A percentile compares a stretch with the other conserved stretches of the same genome.
phyloP scores from a whole-genome alignment of 2,888 invertebrate genomes.

The Dascillus cervinus region DNA sequence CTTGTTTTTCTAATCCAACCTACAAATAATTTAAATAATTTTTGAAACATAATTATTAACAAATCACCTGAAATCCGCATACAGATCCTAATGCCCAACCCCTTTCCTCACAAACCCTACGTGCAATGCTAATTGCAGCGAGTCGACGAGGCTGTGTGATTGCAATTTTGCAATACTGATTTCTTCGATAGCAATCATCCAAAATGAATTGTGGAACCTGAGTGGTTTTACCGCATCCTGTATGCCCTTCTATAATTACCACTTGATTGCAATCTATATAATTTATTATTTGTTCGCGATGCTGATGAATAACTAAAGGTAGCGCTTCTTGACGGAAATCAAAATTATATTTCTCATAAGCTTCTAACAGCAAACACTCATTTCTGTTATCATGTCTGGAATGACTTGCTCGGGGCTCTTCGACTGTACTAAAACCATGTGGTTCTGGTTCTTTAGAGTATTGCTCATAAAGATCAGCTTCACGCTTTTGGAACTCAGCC shows the following conservation, averaged over 20 bases:
- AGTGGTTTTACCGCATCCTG: slow-evolving; percentile 93
- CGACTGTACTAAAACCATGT: no score
- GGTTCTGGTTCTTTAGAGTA: no score
- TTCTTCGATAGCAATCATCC: slow-evolving; percentile 60
- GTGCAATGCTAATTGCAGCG: slow-evolving; percentile 85
- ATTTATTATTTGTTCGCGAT: slow-evolving; percentile 12
- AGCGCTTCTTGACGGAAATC: no score
- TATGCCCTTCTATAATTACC: slow-evolving; percentile 81
- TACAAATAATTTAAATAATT: slow-evolving; percentile 28
- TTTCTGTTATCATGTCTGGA: background rate
- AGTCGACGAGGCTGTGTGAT: slow-evolving; percentile 93
- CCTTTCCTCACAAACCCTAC: slow-evolving; percentile 75
- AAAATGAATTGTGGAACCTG: slow-evolving; percentile 90
- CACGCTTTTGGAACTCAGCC: slow-evolving; percentile 27
- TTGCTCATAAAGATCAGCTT: slow-evolving; percentile 27
- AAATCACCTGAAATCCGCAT: slow-evolving; percentile 79
- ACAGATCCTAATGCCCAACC: slow-evolving; percentile 74
- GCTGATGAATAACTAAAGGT: background rate
- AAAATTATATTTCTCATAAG: background rate
- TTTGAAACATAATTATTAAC: background rate
- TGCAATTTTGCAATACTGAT: slow-evolving; percentile 71
- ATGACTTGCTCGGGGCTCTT: no score
- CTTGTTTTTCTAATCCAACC: slow-evolving; percentile 62
- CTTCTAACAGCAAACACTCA: background rate
- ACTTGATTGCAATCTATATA: slow-evolving; percentile 39